Percentiles rank a stretch among this genome's conserved stretches.
Conservation (phyloP, 1,140 invertebrate species). For the Apis laboriosa region DNA sequence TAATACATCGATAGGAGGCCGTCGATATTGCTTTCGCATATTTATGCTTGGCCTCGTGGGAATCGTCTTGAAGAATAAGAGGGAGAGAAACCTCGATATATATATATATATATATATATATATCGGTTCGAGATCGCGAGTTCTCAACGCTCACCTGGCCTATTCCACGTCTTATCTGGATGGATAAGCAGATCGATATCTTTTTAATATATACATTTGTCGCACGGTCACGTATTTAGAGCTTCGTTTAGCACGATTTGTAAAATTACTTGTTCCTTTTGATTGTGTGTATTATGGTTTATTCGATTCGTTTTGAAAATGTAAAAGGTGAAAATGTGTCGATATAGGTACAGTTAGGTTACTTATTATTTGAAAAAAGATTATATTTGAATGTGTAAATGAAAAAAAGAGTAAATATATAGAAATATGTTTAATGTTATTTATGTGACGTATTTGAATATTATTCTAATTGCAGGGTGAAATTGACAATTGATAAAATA, state of each 20-base stretch:
- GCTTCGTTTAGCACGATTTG: neutral
- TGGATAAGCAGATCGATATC: constrained; percentile 41
- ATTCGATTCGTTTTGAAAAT: too few species aligned
- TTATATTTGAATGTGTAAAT: too few species aligned
- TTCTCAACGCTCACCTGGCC: neutral
- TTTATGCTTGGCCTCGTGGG: constrained; percentile 54
- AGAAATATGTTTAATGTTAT: too few species aligned
- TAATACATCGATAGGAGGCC: constrained; percentile 58
- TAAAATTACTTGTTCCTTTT: neutral
- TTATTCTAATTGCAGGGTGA: too few species aligned
- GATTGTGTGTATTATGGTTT: too few species aligned
- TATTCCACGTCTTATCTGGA: constrained; percentile 25
- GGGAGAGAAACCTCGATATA: constrained; percentile 8
- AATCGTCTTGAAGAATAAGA: constrained; percentile 48
- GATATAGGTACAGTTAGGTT: too few species aligned
- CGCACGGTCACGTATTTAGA: constrained; percentile 31
- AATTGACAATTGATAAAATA: too few species aligned
- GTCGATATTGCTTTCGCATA: constrained; percentile 54
- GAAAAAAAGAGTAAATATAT: too few species aligned
- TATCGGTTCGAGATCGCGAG: constrained; percentile 24
- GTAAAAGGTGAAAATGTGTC: too few species aligned
- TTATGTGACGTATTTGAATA: too few species aligned
- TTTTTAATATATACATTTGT: constrained; percentile 55
- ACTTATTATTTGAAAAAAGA: too few species aligned
- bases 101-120: too few species aligned